phyloP scores from a whole-genome alignment of 2,888 invertebrate species.

The Drosophila parthenogenetica region DNA sequence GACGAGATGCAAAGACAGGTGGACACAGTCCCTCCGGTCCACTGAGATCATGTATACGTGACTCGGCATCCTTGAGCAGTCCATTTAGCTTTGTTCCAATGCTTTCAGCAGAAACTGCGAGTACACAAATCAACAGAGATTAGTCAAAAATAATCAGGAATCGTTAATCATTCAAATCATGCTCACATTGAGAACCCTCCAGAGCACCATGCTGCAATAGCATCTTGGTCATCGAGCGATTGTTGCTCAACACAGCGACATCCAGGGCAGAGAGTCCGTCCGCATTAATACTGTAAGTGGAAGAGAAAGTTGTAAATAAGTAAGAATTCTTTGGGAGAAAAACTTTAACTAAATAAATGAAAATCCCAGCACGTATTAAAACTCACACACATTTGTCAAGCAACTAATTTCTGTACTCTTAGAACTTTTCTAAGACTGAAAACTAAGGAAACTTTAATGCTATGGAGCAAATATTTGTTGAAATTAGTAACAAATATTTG shows the following conservation, averaged over 20 bases:
- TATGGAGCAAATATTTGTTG: too few species aligned
- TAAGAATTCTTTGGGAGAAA: not conserved
- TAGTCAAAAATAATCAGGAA: not conserved
- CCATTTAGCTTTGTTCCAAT: slow-evolving; percentile 91
- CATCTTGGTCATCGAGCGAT: slow-evolving; percentile 95
- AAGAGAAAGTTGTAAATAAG: not conserved
- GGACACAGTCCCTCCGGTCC: slow-evolving; percentile 86
- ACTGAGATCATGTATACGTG: slow-evolving; percentile 91
- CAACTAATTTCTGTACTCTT: too few species aligned
- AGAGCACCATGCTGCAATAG: slow-evolving; percentile 94
- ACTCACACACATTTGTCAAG: too few species aligned
- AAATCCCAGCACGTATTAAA: too few species aligned
- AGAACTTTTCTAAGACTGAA: too few species aligned
- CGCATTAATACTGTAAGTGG: slow-evolving; percentile 90
- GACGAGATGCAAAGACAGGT: slow-evolving; percentile 83
- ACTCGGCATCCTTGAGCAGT: slow-evolving; percentile 93
- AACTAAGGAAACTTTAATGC: too few species aligned
- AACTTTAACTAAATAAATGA: too few species aligned
- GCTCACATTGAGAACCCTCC: slow-evolving; percentile 92
- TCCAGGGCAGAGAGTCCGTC: slow-evolving; percentile 96
- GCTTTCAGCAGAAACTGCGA: slow-evolving; percentile 86
- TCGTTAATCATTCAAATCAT: not conserved
- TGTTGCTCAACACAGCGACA: slow-evolving; percentile 96
- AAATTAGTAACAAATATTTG: too few species aligned
- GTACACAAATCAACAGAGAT: slow-evolving; percentile 1